Conservation (phyloP, 2,113 vertebrate genomes). For the Hippocampus zosterae region DNA sequence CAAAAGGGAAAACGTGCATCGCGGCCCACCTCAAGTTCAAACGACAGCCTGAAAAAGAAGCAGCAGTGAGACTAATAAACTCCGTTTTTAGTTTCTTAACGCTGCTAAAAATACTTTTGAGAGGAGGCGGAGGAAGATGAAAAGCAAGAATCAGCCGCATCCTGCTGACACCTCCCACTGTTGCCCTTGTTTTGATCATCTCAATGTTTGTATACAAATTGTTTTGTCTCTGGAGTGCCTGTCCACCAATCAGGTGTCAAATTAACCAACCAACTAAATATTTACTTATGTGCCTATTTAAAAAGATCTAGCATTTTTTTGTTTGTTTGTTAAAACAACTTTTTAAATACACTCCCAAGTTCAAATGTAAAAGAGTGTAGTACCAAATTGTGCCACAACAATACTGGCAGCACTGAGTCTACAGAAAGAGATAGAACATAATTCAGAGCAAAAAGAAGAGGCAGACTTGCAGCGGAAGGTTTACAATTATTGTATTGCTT, state of each 20-base stretch:
- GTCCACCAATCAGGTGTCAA: neutral
- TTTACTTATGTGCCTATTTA: neutral
- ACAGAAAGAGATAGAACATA: too few relatives aligned
- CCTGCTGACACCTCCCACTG: conserved; percentile 25
- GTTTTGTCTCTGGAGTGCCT: neutral
- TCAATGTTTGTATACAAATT: neutral
- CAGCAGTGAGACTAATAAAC: conserved; percentile 7
- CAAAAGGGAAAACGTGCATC: conserved; percentile 41
- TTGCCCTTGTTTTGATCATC: conserved; percentile 2
- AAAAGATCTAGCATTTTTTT: too few relatives aligned
- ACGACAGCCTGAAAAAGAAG: conserved; percentile 29
- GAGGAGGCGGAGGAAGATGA: conserved; percentile 13
- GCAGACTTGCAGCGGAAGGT: too few relatives aligned
- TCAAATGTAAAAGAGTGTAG: too few relatives aligned
- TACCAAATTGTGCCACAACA: too few relatives aligned
- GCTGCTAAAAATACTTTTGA: conserved; percentile 48
- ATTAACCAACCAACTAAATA: neutral
- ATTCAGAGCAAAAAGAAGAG: too few relatives aligned
- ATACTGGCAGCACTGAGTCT: too few relatives aligned
- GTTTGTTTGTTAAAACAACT: too few relatives aligned
- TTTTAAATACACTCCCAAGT: too few relatives aligned
- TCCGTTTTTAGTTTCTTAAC: conserved; percentile 48
- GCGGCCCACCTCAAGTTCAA: conserved; percentile 37
- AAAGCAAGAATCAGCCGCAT: conserved; percentile 25
- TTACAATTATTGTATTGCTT: too few relatives aligned